Percentiles rank a stretch among this genome's conserved stretches.
Conservation (phyloP, 2,888 invertebrate species). For the Drosophila diplacantha region DNA sequence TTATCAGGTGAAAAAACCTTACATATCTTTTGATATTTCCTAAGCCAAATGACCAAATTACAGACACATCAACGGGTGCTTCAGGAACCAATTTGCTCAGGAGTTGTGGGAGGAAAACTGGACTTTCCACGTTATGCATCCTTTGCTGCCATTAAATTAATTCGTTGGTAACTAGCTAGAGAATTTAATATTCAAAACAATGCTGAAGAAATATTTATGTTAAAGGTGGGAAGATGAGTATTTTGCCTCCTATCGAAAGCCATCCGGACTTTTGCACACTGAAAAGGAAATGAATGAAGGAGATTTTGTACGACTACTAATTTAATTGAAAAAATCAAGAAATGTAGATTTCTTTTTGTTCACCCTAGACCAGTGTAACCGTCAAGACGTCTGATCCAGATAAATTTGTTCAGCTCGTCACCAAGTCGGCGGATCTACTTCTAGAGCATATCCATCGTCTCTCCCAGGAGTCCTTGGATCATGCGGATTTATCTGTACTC, state of each 20-base stretch:
- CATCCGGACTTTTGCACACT: constrained; percentile 79
- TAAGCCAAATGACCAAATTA: background rate
- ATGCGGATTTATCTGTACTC: constrained; percentile 88
- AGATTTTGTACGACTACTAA: constrained; percentile 64
- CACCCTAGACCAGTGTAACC: constrained; percentile 77
- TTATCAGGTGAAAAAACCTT: constrained; percentile 82
- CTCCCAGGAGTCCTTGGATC: constrained; percentile 90
- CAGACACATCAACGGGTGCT: constrained; percentile 86
- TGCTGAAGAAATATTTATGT: background rate
- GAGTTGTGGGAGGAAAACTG: constrained; percentile 88
- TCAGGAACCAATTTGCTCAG: constrained; percentile 87
- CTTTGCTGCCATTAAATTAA: constrained; percentile 89
- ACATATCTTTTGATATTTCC: background rate
- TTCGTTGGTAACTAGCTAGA: constrained; percentile 81
- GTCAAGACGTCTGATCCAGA: constrained; percentile 87
- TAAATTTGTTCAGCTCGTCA: constrained; percentile 84
- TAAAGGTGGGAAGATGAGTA: constrained; percentile 87
- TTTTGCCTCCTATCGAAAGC: constrained; percentile 84
- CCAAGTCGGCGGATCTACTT: constrained; percentile 85
- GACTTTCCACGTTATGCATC: constrained; percentile 91
- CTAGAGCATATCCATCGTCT: constrained; percentile 87
- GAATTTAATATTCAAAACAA: background rate
- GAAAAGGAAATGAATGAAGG: constrained; percentile 75
- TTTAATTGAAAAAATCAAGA: background rate
- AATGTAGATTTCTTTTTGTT: constrained; percentile 52